A percentile compares a stretch with the other conserved stretches of the same genome.
Evolutionary conservation across 2,113 vertebrate species (phyloP).

Genomic region (Vidua macroura): DNA sequence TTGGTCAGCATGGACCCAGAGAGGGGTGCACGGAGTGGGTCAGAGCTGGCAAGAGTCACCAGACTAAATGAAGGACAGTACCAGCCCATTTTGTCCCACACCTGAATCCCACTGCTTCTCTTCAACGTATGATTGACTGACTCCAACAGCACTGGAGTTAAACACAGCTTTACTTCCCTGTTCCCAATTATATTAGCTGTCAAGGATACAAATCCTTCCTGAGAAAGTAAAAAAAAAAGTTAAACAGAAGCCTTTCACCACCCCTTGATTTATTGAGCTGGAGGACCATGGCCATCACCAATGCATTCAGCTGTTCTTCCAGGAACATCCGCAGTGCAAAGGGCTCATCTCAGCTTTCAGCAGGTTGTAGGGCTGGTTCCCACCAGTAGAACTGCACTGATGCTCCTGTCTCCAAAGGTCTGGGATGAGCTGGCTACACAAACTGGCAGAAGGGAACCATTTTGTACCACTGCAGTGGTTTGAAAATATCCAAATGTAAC

Average conservation of each 20-base stretch:
- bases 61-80: neutral
- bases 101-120: neutral
- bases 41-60: neutral
- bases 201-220: neutral
- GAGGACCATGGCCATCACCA: neutral
- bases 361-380: neutral
- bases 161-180: neutral
- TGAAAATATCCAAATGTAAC: neutral
- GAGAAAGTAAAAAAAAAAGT: neutral
- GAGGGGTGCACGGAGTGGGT: neutral
- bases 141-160: neutral
- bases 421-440: neutral
- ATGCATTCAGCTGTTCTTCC: neutral
- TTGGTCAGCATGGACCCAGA: rapidly evolving
- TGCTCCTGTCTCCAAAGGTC: neutral
- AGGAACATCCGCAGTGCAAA: neutral
- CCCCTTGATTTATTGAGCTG: neutral
- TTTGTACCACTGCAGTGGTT: neutral
- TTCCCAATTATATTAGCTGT: neutral
- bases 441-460: neutral
- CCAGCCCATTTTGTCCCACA: neutral
- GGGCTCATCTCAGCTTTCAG: neutral
- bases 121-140: neutral
- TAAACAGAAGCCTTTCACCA: neutral
- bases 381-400: neutral